Percentiles rank a stretch among this genome's conserved stretches.
Conservation (phyloP, 1,140 invertebrate species). For the Streblospio benedicti region DNA sequence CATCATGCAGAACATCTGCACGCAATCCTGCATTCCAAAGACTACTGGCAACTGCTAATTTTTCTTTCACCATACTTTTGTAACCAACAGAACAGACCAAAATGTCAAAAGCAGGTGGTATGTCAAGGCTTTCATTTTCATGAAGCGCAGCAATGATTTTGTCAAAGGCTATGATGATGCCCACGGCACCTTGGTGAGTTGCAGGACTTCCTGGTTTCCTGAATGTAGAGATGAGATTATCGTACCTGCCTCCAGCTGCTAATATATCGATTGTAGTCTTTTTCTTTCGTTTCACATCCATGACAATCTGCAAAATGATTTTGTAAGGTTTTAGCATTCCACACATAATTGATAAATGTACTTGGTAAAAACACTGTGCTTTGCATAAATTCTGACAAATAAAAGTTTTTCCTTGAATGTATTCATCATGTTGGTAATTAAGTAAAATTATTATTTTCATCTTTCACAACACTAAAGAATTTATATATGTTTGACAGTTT, state of each 20-base stretch:
- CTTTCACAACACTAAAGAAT: too few relatives aligned
- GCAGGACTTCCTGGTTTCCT: constrained; percentile 5
- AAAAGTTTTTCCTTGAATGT: too few relatives aligned
- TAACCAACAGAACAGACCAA: constrained; percentile 58
- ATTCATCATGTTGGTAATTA: too few relatives aligned
- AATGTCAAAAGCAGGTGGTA: constrained; percentile 52
- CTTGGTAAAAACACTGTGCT: background rate
- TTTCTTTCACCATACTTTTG: constrained; percentile 55
- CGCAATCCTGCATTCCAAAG: constrained; percentile 54
- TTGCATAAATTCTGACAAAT: too few relatives aligned
- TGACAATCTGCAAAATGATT: constrained; percentile 63
- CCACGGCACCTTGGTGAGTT: constrained; percentile 55
- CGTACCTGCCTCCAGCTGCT: constrained; percentile 58
- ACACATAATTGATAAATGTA: constrained; percentile 56
- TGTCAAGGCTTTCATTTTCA: constrained; percentile 42
- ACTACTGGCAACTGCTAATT: constrained; percentile 54
- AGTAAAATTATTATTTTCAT: too few relatives aligned
- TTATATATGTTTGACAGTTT: too few relatives aligned
- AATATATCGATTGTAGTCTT: constrained; percentile 53
- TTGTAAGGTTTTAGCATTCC: too few relatives aligned
- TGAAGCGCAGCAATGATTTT: constrained; percentile 55
- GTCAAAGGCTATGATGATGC: constrained; percentile 64
- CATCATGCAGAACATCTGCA: constrained; percentile 50
- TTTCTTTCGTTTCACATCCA: constrained; percentile 55
- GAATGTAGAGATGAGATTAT: constrained; percentile 43